Evolutionary conservation across 2,113 vertebrate species (phyloP), one percentile per base, ranked within the genome.

Genomic region (Serilophus lunatus): DNA sequence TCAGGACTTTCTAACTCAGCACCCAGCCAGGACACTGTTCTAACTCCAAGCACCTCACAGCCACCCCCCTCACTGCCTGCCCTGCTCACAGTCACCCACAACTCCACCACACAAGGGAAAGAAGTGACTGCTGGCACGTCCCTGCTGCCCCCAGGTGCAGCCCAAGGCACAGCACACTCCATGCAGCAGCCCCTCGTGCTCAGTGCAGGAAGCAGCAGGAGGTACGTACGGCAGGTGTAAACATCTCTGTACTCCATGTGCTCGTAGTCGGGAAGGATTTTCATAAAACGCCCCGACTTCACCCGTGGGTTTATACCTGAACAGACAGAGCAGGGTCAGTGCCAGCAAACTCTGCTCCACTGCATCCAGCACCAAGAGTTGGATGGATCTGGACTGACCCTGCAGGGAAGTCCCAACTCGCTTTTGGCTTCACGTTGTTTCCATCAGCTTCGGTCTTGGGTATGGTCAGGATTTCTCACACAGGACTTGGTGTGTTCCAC

Each of bases 281-380:
- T 99, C 98, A 99, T 98, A 98, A 98, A 99, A 94, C 98, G 98
- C 82, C 98, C 99, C 44, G 99, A 99, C 98, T 98, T 99, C 98
- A 99, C 98, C 4, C 98, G 98, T 19, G 98, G 99, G 96, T 98
- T 98, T 97, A 99, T 98, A 99, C 99, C 99, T 99, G 98, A 97
- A 98, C 98, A 97, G 97, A 98, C 94, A 98, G 96, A 98, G 98
- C 94, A 96, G 93, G 96, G 93, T 96, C 81, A 96, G 93, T 76
- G 84, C 96, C 95, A 26, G 95, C 64, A 22, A 93, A 59, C 77
- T 36, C 61, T 7, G 57, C 91, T 82, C 74, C 89, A 31, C 71
- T 18, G 66, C 29, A n/a, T 88, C 35, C 92, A 91, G 63, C 61
- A 57, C n/a, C 44, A 53, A n/a, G 29, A 44, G 57, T 1, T 8